Evolutionary conservation across 2,797 vertebrate species (phyloP).

Genomic region (Dicrostonyx torquatus): DNA sequence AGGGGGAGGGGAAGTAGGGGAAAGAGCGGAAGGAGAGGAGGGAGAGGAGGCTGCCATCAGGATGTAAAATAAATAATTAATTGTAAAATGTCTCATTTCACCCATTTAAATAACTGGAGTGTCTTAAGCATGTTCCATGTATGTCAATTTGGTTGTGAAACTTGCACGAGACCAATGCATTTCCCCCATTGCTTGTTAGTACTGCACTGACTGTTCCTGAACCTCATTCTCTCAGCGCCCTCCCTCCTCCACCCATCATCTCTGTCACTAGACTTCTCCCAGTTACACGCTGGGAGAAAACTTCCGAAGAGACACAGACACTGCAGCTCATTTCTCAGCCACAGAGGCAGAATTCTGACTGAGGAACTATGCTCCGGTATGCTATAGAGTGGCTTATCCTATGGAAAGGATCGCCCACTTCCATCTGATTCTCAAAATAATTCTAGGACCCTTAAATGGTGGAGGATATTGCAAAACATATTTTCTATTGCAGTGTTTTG

Average conservation of each 20-base stretch:
- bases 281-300: not conserved
- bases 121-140: not conserved
- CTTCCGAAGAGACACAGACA: not conserved
- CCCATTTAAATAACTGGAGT: not conserved
- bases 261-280: not conserved
- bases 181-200: not conserved
- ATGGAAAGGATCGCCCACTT: not conserved
- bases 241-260: accelerated
- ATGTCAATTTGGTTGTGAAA: not conserved
- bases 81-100: not conserved
- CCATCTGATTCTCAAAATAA: conserved; percentile 21
- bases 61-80: not conserved
- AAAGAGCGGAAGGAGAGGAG: not conserved
- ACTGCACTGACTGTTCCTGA: not conserved
- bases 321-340: not conserved
- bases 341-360: not conserved
- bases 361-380: not conserved
- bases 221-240: not conserved
- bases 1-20: not conserved
- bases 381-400: not conserved
- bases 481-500: not conserved
- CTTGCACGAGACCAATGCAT: not conserved
- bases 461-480: not conserved
- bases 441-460: not conserved
- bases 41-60: not conserved